Conservation (phyloP, 2,797 vertebrate genomes). For the Schizopygopsis malacanthus region DNA sequence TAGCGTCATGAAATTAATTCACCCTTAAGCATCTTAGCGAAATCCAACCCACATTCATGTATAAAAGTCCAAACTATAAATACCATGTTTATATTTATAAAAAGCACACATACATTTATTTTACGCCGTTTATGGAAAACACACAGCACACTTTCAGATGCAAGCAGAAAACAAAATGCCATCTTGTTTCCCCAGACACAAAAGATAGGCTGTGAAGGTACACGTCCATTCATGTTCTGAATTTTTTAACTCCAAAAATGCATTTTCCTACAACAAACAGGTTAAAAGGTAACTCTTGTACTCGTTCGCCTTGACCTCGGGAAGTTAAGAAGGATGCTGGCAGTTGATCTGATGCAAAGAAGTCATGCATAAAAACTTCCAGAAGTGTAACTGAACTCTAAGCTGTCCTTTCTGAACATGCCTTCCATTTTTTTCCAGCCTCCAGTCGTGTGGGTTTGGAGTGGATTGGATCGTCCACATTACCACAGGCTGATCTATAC, state of each 20-base stretch:
- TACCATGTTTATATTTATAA: constrained; percentile 17
- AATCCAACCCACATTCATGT: constrained; percentile 31
- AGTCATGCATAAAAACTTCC: constrained; percentile 35
- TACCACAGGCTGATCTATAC: constrained; percentile 59
- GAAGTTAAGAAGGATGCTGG: constrained; percentile 21
- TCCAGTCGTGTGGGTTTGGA: constrained; percentile 32
- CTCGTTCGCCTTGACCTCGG: constrained; percentile 48
- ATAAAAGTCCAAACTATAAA: constrained; percentile 32
- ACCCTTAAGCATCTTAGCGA: constrained; percentile 24
- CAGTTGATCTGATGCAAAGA: constrained; percentile 46
- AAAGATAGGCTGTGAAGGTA: not conserved
- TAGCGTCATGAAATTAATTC: constrained; percentile 8
- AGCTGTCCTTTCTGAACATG: constrained; percentile 50
- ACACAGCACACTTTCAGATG: not conserved
- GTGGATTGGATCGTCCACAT: constrained; percentile 57
- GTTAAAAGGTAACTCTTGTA: constrained; percentile 38
- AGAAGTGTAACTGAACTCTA: constrained; percentile 48
- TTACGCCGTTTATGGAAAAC: not conserved
- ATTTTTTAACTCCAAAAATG: not conserved
- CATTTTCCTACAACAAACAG: not conserved
- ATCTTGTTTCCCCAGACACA: not conserved
- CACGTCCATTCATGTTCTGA: not conserved
- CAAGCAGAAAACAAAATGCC: not conserved
- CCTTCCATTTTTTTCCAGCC: constrained; percentile 42
- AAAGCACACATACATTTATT: not conserved